Evolutionary conservation across 2,888 invertebrate genomes (phyloP).

Genomic region (Diaperis boleti): DNA sequence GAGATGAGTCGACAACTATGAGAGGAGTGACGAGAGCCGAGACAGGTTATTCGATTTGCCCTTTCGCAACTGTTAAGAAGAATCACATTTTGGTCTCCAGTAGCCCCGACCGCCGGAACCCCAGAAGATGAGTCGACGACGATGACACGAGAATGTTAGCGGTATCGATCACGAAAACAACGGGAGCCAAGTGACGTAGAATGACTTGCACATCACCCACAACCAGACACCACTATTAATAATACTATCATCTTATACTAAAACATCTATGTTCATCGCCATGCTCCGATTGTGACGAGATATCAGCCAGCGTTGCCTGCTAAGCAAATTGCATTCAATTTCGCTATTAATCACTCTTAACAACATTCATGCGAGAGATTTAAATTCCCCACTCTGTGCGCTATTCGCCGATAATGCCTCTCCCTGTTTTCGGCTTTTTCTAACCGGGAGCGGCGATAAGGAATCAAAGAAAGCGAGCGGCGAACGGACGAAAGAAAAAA

Average conservation of each 20-base stretch:
- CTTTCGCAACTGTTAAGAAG: too few relatives aligned
- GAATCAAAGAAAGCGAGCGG: conserved; percentile 15
- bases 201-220: conserved; percentile 65
- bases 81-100: too few relatives aligned
- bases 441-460: conserved; percentile 3
- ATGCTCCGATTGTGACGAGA: conserved; percentile 58
- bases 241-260: conserved; percentile 64
- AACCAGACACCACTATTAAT: conserved; percentile 66
- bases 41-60: too few relatives aligned
- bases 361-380: conserved; percentile 32
- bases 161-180: conserved; percentile 65
- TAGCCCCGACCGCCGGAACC: conserved; percentile 7
- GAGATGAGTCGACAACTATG: too few relatives aligned
- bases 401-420: conserved; percentile 23
- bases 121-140: conserved; percentile 40
- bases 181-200: conserved; percentile 64
- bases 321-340: conserved; percentile 52
- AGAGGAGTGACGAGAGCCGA: too few relatives aligned
- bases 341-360: conserved; percentile 51
- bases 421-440: conserved; percentile 5
- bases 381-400: conserved; percentile 27
- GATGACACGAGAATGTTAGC: conserved; percentile 64
- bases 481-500: conserved; percentile 7
- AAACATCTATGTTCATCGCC: conserved; percentile 64
- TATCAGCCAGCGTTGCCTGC: conserved; percentile 48